Conservation (phyloP, 2,113 vertebrate genomes). For the Equus quagga region DNA sequence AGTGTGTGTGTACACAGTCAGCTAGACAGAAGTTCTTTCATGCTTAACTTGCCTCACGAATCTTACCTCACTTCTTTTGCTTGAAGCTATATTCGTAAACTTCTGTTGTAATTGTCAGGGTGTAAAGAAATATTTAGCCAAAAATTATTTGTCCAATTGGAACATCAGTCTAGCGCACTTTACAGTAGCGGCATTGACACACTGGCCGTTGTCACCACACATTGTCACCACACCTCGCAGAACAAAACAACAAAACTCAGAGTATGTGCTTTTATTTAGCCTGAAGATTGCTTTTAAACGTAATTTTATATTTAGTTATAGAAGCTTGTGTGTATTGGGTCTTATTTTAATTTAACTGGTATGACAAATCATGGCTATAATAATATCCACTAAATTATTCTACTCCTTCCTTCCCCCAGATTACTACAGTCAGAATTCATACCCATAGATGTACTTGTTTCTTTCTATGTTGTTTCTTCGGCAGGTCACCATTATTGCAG, state of each 20-base stretch:
- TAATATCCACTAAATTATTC: not conserved
- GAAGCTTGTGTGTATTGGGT: not conserved
- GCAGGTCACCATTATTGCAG: slow-evolving; percentile 96
- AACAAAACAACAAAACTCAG: not conserved
- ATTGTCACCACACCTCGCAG: not conserved
- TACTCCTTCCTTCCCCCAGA: not conserved
- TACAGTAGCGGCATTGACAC: not conserved
- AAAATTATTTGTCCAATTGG: not conserved
- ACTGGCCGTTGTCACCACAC: not conserved
- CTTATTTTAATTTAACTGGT: slow-evolving; percentile 36
- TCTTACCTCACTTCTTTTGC: not conserved
- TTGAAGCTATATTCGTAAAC: not conserved
- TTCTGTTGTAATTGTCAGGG: not conserved
- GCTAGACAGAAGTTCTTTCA: not conserved
- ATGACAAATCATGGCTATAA: slow-evolving; percentile 6
- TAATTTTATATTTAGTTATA: not conserved
- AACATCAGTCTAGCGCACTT: not conserved
- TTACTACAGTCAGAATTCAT: not conserved
- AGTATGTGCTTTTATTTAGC: not conserved
- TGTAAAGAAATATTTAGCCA: not conserved
- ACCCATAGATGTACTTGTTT: not conserved
- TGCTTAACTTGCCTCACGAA: not conserved
- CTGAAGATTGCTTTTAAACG: not conserved
- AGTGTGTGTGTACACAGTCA: not conserved
- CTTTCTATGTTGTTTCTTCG: slow-evolving; percentile 49